phyloP scores from a whole-genome alignment of 1,140 invertebrate genomes.

The Pogonognathellus flavescens region DNA sequence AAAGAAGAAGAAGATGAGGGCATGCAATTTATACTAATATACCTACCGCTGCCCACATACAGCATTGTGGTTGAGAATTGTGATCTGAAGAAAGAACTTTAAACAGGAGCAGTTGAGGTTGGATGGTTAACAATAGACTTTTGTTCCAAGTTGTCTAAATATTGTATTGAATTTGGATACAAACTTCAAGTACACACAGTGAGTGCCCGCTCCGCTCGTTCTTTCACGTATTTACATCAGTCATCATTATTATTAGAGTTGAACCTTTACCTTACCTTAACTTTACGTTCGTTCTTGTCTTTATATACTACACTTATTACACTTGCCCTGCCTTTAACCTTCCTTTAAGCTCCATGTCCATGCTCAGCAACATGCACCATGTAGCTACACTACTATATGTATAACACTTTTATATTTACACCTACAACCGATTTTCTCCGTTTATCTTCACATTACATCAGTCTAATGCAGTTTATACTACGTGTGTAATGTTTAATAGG shows the following conservation, averaged over 20 bases:
- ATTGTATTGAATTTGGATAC: constrained; percentile 44
- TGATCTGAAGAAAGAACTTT: constrained; percentile 4
- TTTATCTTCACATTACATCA: constrained; percentile 18
- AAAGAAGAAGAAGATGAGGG: constrained; percentile 20
- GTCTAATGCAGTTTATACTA: constrained; percentile 12
- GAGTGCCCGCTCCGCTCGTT: constrained; percentile 33
- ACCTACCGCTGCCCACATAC: too few relatives aligned
- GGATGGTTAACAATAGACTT: constrained; percentile 37
- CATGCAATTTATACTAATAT: background rate
- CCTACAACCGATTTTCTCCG: constrained; percentile 6
- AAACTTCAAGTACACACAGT: constrained; percentile 16
- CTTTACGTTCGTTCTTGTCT: background rate
- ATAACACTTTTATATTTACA: constrained; percentile 29
- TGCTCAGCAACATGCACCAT: background rate
- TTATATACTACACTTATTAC: background rate
- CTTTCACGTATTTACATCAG: constrained; percentile 40
- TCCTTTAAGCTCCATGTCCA: background rate
- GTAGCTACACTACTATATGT: background rate
- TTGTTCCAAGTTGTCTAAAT: constrained; percentile 44
- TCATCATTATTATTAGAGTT: constrained; percentile 48
- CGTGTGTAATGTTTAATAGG: constrained; percentile 7
- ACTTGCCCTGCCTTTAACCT: background rate
- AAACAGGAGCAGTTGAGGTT: constrained; percentile 40
- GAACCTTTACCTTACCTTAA: constrained; percentile 45
- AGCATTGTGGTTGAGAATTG: background rate